Conservation (phyloP, 2,888 invertebrate genomes). For the Mesoligia furuncula region DNA sequence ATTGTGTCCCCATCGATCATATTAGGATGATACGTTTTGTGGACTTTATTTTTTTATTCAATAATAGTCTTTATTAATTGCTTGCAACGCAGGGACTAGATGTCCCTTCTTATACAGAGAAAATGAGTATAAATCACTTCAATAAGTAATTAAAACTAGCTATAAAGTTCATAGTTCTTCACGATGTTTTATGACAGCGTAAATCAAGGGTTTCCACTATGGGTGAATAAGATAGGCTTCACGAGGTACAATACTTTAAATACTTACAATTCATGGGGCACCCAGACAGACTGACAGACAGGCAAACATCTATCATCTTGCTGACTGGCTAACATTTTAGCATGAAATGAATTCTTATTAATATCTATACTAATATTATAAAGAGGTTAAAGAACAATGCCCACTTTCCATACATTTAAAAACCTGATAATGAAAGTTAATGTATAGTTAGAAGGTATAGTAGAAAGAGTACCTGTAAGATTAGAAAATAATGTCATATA, state of each 20-base stretch:
- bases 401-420: no score
- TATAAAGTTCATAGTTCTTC: background rate
- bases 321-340: background rate
- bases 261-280: background rate
- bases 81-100: background rate
- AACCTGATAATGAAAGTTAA: no score
- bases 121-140: background rate
- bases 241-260: background rate
- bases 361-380: no score
- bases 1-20: constrained; percentile 37
- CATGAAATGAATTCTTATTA: background rate
- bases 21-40: constrained; percentile 6
- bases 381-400: no score
- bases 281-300: background rate
- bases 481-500: no score
- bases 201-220: background rate
- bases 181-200: background rate
- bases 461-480: no score
- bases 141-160: background rate
- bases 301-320: no score
- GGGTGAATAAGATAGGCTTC: background rate
- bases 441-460: no score
- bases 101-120: background rate
- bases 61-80: background rate
- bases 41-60: background rate